A percentile compares a stretch with the other conserved stretches of the same genome.
phyloP scores from a whole-genome alignment of 2,888 invertebrate genomes.

The Agrypnus murinus region DNA sequence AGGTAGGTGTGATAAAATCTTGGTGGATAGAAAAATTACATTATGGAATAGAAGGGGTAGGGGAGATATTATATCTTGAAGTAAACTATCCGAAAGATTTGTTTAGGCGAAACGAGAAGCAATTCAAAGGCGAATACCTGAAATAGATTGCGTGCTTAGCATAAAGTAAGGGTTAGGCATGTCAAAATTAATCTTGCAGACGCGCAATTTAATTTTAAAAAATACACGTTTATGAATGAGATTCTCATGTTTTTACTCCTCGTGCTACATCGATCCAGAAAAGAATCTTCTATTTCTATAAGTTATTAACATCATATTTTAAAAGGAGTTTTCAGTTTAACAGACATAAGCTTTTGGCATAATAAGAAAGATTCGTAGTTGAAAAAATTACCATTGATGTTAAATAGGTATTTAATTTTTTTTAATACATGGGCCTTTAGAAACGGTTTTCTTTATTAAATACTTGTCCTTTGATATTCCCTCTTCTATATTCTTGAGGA shows the following conservation, averaged over 20 bases:
- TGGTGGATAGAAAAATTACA: not conserved
- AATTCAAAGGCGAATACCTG: conserved; percentile 48
- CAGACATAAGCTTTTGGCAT: no score
- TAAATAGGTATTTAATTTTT: no score
- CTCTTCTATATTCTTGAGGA: no score
- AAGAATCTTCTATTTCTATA: not conserved
- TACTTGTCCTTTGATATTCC: no score
- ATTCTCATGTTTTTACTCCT: conserved; percentile 7
- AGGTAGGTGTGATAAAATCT: no score
- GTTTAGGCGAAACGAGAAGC: conserved; percentile 38
- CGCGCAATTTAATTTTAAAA: conserved; percentile 41
- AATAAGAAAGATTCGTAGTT: no score
- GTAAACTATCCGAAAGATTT: conserved; percentile 47
- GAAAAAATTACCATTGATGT: no score
- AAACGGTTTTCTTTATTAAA: no score
- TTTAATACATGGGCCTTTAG: no score
- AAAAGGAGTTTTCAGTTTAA: not conserved
- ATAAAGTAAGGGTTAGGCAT: conserved; percentile 46
- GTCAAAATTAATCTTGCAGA: conserved; percentile 46
- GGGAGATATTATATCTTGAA: conserved; percentile 4
- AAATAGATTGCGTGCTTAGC: conserved; percentile 46
- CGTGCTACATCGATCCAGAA: not conserved
- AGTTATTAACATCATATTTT: not conserved
- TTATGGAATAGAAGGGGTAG: conserved; percentile 4
- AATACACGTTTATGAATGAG: conserved; percentile 23